Evolutionary conservation across 2,797 vertebrate genomes (phyloP).

Genomic region (Enteromius thamalakanensis): DNA sequence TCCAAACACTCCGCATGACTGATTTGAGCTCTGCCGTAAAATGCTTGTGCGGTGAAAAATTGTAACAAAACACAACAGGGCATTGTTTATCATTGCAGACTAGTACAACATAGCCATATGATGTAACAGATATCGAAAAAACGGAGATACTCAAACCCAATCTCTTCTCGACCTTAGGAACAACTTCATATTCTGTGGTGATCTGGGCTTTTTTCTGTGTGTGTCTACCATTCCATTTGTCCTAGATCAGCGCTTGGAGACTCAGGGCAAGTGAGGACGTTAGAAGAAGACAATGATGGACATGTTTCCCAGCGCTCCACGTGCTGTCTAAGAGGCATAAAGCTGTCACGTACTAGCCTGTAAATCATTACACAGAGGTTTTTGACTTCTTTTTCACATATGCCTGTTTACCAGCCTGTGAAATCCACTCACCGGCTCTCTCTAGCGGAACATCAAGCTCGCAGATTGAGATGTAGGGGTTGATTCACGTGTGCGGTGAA

Average conservation of each 20-base stretch:
- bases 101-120: not conserved
- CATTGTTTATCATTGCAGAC: not conserved
- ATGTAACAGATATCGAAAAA: conserved; percentile 8
- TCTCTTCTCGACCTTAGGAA: not conserved
- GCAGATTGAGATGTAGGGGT: conserved; percentile 74
- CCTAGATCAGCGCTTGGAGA: conserved; percentile 19
- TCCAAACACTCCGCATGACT: conserved; percentile 1
- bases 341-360: conserved; percentile 77
- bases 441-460: conserved; percentile 71
- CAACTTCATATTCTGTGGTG: conserved; percentile 8
- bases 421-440: conserved; percentile 76
- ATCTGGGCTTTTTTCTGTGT: not conserved
- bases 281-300: conserved; percentile 74
- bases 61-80: not conserved
- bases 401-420: conserved; percentile 80
- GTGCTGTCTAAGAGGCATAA: conserved; percentile 76
- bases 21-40: not conserved
- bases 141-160: conserved; percentile 20
- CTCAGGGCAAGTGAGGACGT: conserved; percentile 74
- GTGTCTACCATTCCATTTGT: not conserved
- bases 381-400: conserved; percentile 78
- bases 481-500: conserved; percentile 58
- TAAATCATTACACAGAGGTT: conserved; percentile 80
- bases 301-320: conserved; percentile 70
- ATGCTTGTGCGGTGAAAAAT: not conserved